Evolutionary conservation across 1,140 invertebrate species (phyloP).

Genomic region (Ephestia elutella): DNA sequence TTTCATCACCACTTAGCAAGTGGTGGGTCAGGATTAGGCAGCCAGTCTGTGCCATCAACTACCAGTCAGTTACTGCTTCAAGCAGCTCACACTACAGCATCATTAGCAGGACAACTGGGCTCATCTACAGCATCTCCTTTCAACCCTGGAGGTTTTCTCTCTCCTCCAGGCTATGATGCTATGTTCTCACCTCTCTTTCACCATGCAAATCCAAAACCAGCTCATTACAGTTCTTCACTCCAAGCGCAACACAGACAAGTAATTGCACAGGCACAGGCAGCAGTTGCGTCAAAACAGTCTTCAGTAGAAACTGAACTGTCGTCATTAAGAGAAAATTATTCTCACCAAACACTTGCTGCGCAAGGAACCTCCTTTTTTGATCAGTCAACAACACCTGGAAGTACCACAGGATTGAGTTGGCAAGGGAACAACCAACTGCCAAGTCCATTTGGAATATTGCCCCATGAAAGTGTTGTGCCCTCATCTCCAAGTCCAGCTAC

Average conservation of each 20-base stretch:
- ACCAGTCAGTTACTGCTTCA: conserved; percentile 78
- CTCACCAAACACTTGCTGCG: conserved; percentile 72
- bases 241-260: conserved; percentile 76
- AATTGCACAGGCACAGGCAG: conserved; percentile 63
- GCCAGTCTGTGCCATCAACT: conserved; percentile 75
- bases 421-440: conserved; percentile 79
- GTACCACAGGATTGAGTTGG: conserved; percentile 76
- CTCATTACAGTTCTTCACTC: conserved; percentile 76
- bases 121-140: conserved; percentile 77
- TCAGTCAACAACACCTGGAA: conserved; percentile 74
- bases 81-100: conserved; percentile 77
- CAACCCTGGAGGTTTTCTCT: conserved; percentile 81
- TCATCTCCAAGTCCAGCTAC: conserved; percentile 78
- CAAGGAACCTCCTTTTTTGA: conserved; percentile 79
- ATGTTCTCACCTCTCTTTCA: conserved; percentile 84
- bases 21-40: conserved; percentile 66
- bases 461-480: conserved; percentile 83
- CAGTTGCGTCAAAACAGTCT: conserved; percentile 74
- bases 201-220: conserved; percentile 79
- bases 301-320: conserved; percentile 76
- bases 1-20: conserved; percentile 79
- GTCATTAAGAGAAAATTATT: conserved; percentile 76
- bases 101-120: conserved; percentile 75
- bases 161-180: conserved; percentile 81
- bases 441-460: conserved; percentile 84